Evolutionary conservation across 2,888 invertebrate genomes (phyloP).

Genomic region (Tethea ocularis): DNA sequence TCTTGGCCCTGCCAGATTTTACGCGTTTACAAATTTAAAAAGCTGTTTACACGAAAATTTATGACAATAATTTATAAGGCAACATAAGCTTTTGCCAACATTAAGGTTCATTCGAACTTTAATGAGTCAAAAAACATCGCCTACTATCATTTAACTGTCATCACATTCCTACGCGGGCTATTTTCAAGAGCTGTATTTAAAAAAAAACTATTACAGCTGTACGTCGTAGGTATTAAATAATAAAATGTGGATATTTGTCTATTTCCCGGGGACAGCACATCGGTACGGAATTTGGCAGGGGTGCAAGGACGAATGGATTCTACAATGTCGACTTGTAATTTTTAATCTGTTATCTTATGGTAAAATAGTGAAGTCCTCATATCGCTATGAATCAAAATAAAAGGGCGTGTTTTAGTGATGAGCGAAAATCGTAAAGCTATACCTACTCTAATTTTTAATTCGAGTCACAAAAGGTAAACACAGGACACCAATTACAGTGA

Average conservation of each 20-base stretch:
- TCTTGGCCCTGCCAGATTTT: neutral
- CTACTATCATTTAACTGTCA: neutral
- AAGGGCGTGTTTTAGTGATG: too few relatives aligned
- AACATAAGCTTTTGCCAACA: constrained; percentile 1
- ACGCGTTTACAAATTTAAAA: neutral
- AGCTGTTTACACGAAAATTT: neutral
- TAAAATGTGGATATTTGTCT: constrained; percentile 32
- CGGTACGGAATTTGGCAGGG: constrained; percentile 63
- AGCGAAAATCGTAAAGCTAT: too few relatives aligned
- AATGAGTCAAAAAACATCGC: neutral
- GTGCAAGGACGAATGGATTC: constrained; percentile 58
- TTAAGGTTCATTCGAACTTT: neutral
- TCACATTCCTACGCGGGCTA: constrained; percentile 4
- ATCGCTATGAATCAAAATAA: too few relatives aligned
- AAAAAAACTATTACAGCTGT: constrained; percentile 1
- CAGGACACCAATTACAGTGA: too few relatives aligned
- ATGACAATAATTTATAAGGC: neutral
- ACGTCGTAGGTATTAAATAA: constrained; percentile 51
- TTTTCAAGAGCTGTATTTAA: neutral
- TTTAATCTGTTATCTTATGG: constrained; percentile 15
- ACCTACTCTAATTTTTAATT: too few relatives aligned
- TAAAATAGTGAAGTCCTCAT: neutral
- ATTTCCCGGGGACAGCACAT: constrained; percentile 39
- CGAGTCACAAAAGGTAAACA: too few relatives aligned
- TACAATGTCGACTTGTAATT: constrained; percentile 27